Evolutionary conservation across 2,797 vertebrate genomes (phyloP).

Genomic region (Schizothorax lantsangensis): DNA sequence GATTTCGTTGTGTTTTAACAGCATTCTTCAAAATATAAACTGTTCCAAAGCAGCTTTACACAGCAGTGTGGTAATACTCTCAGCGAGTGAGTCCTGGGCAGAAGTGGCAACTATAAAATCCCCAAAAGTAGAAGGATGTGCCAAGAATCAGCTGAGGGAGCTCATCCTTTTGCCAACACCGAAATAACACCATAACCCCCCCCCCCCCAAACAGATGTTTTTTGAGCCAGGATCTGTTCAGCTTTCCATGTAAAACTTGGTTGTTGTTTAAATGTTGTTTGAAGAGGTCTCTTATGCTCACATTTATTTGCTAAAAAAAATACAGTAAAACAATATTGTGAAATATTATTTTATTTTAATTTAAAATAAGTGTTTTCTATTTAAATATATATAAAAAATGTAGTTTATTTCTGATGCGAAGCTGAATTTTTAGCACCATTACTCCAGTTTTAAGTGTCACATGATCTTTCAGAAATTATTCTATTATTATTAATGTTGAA

Average conservation of each 20-base stretch:
- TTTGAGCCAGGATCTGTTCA: background rate
- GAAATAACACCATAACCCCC: background rate
- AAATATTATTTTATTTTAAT: background rate
- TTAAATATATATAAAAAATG: background rate
- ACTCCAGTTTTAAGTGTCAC: background rate
- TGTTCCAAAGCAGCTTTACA: background rate
- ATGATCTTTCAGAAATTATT: background rate
- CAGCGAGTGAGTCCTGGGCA: background rate
- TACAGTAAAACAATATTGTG: background rate
- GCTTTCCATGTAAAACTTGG: background rate
- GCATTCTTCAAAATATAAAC: background rate
- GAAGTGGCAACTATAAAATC: background rate
- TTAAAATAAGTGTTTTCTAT: background rate
- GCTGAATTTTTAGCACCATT: background rate
- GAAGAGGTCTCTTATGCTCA: background rate
- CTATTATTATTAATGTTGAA: background rate
- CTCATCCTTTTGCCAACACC: background rate
- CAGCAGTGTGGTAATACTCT: background rate
- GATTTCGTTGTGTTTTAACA: background rate
- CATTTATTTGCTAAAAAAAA: background rate
- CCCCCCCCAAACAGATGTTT: background rate
- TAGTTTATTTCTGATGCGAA: background rate
- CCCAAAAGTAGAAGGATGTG: constrained; percentile 2
- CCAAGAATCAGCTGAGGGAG: background rate
- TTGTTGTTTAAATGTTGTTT: background rate